phyloP scores from a whole-genome alignment of 2,797 vertebrate species.

The Euthynnus affinis region DNA sequence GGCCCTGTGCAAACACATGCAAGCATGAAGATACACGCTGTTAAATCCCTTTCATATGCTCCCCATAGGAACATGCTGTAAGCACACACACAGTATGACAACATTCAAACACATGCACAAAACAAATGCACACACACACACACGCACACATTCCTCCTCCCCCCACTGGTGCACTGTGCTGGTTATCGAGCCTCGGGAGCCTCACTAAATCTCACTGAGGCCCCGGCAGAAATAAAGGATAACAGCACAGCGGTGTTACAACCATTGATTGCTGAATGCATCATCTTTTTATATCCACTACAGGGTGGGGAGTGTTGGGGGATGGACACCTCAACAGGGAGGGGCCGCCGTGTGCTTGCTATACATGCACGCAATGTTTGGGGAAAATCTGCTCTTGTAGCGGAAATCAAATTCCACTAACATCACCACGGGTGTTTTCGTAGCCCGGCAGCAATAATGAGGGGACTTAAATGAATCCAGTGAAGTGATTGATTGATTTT shows the following conservation, averaged over 20 bases:
- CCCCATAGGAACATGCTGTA: conserved; percentile 28
- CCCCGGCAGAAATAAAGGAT: conserved; percentile 67
- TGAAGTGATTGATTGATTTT: background rate
- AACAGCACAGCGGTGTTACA: conserved; percentile 63
- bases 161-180: conserved; percentile 34
- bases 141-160: conserved; percentile 26
- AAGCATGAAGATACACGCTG: conserved; percentile 22
- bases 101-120: conserved; percentile 34
- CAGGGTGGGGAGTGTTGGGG: conserved; percentile 18
- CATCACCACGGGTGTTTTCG: conserved; percentile 36
- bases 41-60: conserved; percentile 35
- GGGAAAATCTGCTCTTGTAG: conserved; percentile 49
- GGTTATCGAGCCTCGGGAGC: conserved; percentile 65
- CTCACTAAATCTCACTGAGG: conserved; percentile 67
- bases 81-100: conserved; percentile 20
- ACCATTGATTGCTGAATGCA: conserved; percentile 65
- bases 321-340: conserved; percentile 11
- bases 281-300: conserved; percentile 64
- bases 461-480: background rate
- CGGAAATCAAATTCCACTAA: conserved; percentile 29
- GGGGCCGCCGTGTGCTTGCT: background rate
- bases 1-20: background rate
- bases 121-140: conserved; percentile 32
- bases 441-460: conserved; percentile 31
- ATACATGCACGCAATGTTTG: conserved; percentile 21